These are phyloP conservation scores for Nowickia ferox DNA, from an alignment of 2,888 invertebrate species.

Conservation along the genomic window DNA sequence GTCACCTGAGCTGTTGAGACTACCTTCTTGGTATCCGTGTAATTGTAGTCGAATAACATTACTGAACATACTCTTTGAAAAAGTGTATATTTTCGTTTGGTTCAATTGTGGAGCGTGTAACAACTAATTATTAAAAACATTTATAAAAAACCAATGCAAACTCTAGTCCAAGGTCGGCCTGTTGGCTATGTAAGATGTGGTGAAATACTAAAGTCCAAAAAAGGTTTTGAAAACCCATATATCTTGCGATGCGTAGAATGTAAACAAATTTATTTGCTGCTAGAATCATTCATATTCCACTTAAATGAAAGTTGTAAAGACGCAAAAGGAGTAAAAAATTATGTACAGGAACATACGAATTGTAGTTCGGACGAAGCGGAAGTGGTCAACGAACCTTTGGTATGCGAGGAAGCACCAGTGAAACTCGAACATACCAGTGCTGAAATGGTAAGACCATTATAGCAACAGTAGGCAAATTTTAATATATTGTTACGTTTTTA, in stretches of 20 bases:
- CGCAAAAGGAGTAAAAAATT: neutral
- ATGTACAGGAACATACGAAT: neutral
- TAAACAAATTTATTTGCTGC: constrained; percentile 53
- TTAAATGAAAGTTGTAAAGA: constrained; percentile 44
- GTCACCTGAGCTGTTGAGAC: too few relatives aligned
- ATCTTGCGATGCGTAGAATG: constrained; percentile 54
- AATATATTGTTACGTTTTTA: too few relatives aligned
- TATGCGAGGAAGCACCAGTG: constrained; percentile 40
- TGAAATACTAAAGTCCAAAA: constrained; percentile 53
- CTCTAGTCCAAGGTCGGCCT: constrained; percentile 12
- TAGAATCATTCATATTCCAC: constrained; percentile 62
- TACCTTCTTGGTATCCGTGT: too few relatives aligned
- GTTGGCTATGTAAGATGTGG: constrained; percentile 57
- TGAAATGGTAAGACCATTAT: constrained; percentile 38
- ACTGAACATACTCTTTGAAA: constrained; percentile 38
- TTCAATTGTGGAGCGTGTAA: neutral
- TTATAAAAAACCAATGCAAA: neutral
- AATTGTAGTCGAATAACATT: constrained; percentile 1
- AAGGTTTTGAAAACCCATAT: constrained; percentile 45
- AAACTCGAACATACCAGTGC: constrained; percentile 21
- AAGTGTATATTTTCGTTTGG: constrained; percentile 13
- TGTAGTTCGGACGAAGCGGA: constrained; percentile 24
- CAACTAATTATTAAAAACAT: neutral
- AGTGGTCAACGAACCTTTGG: constrained; percentile 29
- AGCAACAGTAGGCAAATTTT: too few relatives aligned